Conservation (phyloP, 2,797 vertebrate species). For the Nyctibius grandis region DNA sequence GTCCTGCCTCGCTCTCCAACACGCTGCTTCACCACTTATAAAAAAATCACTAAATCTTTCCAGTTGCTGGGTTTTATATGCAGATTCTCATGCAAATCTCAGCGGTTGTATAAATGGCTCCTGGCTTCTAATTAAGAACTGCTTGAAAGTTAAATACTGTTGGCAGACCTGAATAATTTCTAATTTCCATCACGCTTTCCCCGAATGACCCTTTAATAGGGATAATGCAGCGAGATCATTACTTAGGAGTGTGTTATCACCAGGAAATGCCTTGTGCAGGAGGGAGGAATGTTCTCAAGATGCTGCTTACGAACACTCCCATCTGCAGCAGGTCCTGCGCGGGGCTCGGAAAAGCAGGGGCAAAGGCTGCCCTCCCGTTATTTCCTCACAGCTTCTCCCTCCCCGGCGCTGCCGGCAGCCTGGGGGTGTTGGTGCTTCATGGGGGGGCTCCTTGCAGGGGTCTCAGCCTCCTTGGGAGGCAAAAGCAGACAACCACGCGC, state of each 20-base stretch:
- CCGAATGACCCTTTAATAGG: slow-evolving; percentile 49
- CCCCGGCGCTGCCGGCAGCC: accelerated
- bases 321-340: background rate
- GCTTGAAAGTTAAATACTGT: slow-evolving; percentile 45
- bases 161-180: slow-evolving; percentile 44
- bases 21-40: background rate
- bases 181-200: slow-evolving; percentile 42
- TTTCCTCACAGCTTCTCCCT: background rate
- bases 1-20: background rate
- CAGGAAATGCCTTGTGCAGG: background rate
- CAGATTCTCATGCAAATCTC: slow-evolving; percentile 38
- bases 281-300: slow-evolving; percentile 29
- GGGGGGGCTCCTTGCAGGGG: background rate
- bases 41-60: background rate
- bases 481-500: background rate
- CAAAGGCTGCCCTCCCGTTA: background rate
- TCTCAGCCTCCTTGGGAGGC: background rate
- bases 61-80: background rate
- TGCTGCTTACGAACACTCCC: background rate
- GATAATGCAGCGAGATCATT: background rate
- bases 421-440: background rate
- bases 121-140: slow-evolving; percentile 57
- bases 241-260: background rate
- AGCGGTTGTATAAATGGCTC: slow-evolving; percentile 36
- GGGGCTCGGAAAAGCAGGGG: background rate